Percentiles rank a stretch among this genome's conserved stretches.
Conservation (phyloP, 2,113 vertebrate species). For the Platysternon megacephalum region DNA sequence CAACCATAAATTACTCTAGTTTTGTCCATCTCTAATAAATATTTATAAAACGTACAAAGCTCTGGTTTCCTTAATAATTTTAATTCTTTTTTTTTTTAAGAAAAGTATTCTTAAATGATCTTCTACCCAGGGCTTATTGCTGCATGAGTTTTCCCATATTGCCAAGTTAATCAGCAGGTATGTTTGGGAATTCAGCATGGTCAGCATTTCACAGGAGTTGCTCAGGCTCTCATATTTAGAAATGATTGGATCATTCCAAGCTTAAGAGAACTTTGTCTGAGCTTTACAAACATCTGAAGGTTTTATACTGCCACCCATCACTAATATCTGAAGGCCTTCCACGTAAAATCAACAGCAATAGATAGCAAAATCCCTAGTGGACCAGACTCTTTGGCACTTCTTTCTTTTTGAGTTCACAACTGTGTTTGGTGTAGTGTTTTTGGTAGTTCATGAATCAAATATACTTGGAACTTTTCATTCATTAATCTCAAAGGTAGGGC, state of each 20-base stretch:
- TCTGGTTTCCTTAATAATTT: background rate
- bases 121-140: background rate
- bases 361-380: background rate
- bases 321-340: background rate
- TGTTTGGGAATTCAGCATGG: background rate
- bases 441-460: constrained; percentile 60
- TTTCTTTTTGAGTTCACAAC: constrained; percentile 58
- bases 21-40: constrained; percentile 2
- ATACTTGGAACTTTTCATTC: constrained; percentile 46
- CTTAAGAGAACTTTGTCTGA: background rate
- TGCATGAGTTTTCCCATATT: background rate
- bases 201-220: background rate
- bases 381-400: constrained; percentile 15
- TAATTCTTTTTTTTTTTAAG: background rate
- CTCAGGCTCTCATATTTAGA: background rate
- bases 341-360: constrained; percentile 7
- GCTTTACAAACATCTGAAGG: background rate
- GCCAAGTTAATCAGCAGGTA: background rate
- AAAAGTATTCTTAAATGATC: background rate
- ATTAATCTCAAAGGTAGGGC: constrained; percentile 48
- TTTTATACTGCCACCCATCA: background rate
- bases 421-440: constrained; percentile 7
- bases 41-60: constrained; percentile 1
- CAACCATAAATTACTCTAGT: background rate
- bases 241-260: background rate